Base-by-base conservation (phyloP, 2,888 invertebrate species). In the Eulithis prunata region DNA sequence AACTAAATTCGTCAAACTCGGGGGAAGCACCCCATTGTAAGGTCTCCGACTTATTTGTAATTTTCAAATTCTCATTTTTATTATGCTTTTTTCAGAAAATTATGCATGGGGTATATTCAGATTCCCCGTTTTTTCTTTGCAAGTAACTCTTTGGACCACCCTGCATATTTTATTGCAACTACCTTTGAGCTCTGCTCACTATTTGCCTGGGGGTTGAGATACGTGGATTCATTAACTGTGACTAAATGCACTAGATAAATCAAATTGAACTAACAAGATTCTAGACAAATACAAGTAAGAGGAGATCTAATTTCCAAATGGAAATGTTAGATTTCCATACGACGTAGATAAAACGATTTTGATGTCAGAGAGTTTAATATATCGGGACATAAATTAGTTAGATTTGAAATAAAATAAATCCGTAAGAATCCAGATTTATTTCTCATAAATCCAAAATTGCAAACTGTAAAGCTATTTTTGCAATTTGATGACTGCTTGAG, bases 321-420 rank as follows among this genome's bases (percentile, higher is more conserved):
- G 58, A 58, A 58, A 58, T 58, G 8, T 28, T 51, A 12, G 21
- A 58, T 58, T 58, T 51, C 49, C 58, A 58, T 51, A 51, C 49
- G 58, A 58, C 47, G 32, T 5, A 21, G 57, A 57, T 13, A 56
- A 36, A 46, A 36, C 57, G 41, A 49, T 46, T 47, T 57, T 57
- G 14, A 47, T 47, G 47, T 36, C 57, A 54, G 32, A 54, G n/a
- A 54, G 38, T 38, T 32, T 46, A 10, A 57, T 47, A 47, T 13
- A 47, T 46, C 13, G 36, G 36, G 36, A 47, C 47, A 57, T 12
- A 58, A 51, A 57, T 57, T 51, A 58, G n/a, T 58, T 2, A 47
- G 36, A 41, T 54, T 52, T 52, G 32, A 36, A n/a, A 36, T n/a
- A 36, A 36, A 52, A 52, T 36, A 10, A 52, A 51, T 21, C 8